Percentiles rank a stretch among this genome's conserved stretches.
Evolutionary conservation across 1,140 invertebrate genomes (phyloP).

Genomic region (Apis laboriosa): DNA sequence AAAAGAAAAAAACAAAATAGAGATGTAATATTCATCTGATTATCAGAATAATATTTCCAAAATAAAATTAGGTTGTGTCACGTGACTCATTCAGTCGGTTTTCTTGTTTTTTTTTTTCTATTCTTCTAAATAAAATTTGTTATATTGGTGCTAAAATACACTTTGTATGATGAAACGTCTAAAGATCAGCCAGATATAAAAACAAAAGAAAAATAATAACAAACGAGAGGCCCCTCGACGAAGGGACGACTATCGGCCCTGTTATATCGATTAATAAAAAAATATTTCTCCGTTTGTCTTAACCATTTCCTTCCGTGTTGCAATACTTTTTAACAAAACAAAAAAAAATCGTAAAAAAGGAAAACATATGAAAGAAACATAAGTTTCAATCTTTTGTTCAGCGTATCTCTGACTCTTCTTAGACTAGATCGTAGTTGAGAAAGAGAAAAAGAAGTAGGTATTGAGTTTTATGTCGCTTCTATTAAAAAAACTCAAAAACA

Average conservation of each 20-base stretch:
- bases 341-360: not conserved
- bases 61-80: slow-evolving; percentile 37
- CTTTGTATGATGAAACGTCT: slow-evolving; percentile 16
- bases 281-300: slow-evolving; percentile 38
- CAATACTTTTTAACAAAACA: slow-evolving; percentile 34
- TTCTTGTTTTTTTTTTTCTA: slow-evolving; percentile 57
- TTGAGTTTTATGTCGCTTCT: slow-evolving; percentile 42
- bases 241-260: slow-evolving; percentile 34
- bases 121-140: slow-evolving; percentile 18
- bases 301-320: slow-evolving; percentile 48
- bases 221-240: slow-evolving; percentile 42
- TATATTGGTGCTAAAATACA: slow-evolving; percentile 42
- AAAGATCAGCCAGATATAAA: slow-evolving; percentile 22
- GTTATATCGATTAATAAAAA: not conserved
- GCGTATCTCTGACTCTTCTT: slow-evolving; percentile 33
- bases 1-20: not conserved
- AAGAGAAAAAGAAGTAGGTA: slow-evolving; percentile 13
- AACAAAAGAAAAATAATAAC: not conserved
- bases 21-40: slow-evolving; percentile 53
- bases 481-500: slow-evolving; percentile 4
- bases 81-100: slow-evolving; percentile 31
- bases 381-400: slow-evolving; percentile 26
- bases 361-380: not conserved
- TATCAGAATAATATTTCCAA: slow-evolving; percentile 26
- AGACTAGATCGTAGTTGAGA: slow-evolving; percentile 16